Percentiles rank a stretch among this genome's conserved stretches.
These are phyloP conservation scores for Dendrocincla tyrannina DNA, from an alignment of 2,797 vertebrate genomes.

Conservation along the genomic window DNA sequence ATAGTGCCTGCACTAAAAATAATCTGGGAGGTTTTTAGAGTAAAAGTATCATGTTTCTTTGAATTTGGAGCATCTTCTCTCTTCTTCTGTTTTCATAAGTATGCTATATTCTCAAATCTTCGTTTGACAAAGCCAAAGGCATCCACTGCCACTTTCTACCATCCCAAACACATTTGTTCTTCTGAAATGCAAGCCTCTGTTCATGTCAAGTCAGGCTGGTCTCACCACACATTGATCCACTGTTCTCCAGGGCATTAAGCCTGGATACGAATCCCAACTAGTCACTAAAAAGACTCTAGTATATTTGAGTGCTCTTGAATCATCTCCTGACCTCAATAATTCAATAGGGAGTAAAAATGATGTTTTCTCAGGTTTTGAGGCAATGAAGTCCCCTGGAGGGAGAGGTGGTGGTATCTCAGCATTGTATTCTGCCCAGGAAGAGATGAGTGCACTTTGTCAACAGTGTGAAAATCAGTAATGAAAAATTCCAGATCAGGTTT, in stretches of 20 bases:
- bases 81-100: neutral
- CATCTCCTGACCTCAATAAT: neutral
- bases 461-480: neutral
- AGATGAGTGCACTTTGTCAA: neutral
- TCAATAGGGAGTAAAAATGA: neutral
- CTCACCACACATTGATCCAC: neutral
- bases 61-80: neutral
- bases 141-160: neutral
- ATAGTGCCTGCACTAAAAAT: neutral
- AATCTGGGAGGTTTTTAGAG: fast-evolving
- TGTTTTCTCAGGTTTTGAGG: neutral
- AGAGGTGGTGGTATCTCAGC: neutral
- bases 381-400: neutral
- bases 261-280: neutral
- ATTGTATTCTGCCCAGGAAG: neutral
- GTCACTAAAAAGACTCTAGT: neutral
- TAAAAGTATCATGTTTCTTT: neutral
- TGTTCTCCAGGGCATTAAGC: neutral
- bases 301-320: neutral
- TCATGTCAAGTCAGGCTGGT: neutral
- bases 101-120: neutral
- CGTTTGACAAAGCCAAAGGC: neutral
- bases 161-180: neutral
- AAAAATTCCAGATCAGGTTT: neutral
- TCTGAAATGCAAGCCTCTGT: neutral